These are phyloP conservation scores for Pangasius larnaudii DNA, from an alignment of 2,797 vertebrate species.

Conservation along the genomic window DNA sequence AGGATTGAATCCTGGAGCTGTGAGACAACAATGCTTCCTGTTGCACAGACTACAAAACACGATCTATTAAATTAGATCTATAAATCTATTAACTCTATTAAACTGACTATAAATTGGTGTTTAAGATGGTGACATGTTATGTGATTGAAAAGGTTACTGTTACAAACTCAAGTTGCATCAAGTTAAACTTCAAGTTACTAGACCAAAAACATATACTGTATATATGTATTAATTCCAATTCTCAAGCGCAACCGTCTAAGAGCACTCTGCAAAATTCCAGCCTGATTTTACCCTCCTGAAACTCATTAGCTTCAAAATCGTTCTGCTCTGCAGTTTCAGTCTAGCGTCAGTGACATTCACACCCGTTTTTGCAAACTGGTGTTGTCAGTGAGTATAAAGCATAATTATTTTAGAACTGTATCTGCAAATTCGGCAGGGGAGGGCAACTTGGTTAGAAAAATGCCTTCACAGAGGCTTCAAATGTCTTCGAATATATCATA, in stretches of 20 bases:
- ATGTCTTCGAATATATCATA: not conserved
- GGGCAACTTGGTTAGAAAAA: not conserved
- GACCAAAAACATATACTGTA: not conserved
- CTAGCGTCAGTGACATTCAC: not conserved
- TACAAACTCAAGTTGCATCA: not conserved
- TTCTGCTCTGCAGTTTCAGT: not conserved
- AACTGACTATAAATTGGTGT: not conserved
- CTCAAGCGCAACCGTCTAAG: not conserved
- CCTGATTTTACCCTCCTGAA: not conserved
- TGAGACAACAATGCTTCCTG: not conserved
- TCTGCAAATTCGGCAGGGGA: not conserved
- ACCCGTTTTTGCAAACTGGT: not conserved
- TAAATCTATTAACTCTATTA: not conserved
- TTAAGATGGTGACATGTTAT: not conserved
- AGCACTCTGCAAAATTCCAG: not conserved
- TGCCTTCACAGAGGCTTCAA: not conserved
- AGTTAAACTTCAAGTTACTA: not conserved
- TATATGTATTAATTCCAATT: not conserved
- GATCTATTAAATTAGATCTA: not conserved
- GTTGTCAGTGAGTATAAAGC: not conserved
- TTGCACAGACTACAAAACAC: not conserved
- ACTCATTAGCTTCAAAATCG: constrained; percentile 8
- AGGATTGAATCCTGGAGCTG: not conserved
- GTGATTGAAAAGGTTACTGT: not conserved
- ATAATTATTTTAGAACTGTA: not conserved